Evolutionary conservation across 2,113 vertebrate species (phyloP).

Genomic region (Boleophthalmus pectinirostris): DNA sequence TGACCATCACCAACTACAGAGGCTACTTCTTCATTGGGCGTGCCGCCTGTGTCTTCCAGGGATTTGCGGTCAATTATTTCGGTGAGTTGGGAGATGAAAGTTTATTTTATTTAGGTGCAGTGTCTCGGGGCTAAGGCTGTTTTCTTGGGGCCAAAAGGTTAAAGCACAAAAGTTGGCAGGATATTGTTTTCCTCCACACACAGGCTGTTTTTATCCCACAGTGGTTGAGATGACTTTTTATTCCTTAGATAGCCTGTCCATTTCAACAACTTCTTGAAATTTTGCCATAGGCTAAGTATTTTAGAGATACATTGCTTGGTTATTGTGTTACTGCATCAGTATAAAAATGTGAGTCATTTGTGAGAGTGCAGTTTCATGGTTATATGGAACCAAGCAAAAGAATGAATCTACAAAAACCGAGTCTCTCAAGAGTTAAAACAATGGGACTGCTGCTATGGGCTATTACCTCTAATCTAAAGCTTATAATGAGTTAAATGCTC

Average conservation of each 20-base stretch:
- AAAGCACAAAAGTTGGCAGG: slow-evolving; percentile 2
- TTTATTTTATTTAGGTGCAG: neutral
- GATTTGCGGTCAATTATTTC: slow-evolving; percentile 76
- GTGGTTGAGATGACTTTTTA: neutral
- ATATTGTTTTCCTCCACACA: neutral
- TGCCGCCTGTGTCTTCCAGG: slow-evolving; percentile 68
- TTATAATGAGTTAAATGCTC: no score
- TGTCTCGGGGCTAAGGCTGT: neutral
- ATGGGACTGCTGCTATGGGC: no score
- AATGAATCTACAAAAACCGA: no score
- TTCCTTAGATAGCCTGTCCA: neutral
- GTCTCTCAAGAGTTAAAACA: no score
- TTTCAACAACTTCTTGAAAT: neutral
- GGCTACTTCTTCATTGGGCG: slow-evolving; percentile 71
- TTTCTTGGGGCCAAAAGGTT: neutral
- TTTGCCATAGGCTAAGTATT: neutral
- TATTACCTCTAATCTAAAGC: no score
- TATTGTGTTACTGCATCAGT: neutral
- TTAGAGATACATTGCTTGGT: neutral
- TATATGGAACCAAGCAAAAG: no score
- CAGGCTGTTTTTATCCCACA: neutral
- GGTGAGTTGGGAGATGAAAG: slow-evolving; percentile 49
- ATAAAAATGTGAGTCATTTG: neutral
- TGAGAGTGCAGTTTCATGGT: no score
- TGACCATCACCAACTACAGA: slow-evolving; percentile 71